phyloP scores from a whole-genome alignment of 2,113 vertebrate genomes.

The Excalfactoria chinensis region DNA sequence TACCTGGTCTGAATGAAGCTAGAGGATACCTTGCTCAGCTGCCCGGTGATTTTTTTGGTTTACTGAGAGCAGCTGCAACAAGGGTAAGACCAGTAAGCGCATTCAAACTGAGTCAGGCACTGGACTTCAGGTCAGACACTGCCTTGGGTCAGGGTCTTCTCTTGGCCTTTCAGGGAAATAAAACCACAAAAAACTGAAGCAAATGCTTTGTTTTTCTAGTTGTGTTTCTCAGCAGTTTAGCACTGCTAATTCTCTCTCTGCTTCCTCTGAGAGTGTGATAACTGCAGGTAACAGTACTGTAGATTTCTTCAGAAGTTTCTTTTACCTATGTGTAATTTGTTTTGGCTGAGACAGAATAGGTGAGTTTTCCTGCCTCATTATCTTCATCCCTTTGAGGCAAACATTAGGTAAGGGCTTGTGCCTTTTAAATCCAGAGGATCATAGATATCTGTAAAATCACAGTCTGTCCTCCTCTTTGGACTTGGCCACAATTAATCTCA shows the following conservation, averaged over 20 bases:
- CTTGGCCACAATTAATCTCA: neutral
- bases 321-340: neutral
- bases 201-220: neutral
- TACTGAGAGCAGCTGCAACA: neutral
- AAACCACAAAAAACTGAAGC: neutral
- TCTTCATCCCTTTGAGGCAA: neutral
- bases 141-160: neutral
- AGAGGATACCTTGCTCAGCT: neutral
- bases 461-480: neutral
- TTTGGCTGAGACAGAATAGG: neutral
- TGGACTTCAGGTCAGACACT: neutral
- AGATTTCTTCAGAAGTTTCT: neutral
- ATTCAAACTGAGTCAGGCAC: neutral
- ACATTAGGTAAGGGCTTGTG: neutral
- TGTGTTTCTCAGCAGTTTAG: accelerated
- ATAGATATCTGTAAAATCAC: neutral
- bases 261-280: neutral
- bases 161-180: neutral
- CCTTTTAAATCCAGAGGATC: neutral
- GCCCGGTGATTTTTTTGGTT: neutral
- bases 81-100: neutral
- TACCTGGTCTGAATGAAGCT: neutral
- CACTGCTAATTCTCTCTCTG: neutral
- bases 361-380: neutral
- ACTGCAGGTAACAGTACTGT: neutral